These are phyloP conservation scores for Batillaria attramentaria DNA, from an alignment of 1,140 invertebrate species.

Conservation along the genomic window DNA sequence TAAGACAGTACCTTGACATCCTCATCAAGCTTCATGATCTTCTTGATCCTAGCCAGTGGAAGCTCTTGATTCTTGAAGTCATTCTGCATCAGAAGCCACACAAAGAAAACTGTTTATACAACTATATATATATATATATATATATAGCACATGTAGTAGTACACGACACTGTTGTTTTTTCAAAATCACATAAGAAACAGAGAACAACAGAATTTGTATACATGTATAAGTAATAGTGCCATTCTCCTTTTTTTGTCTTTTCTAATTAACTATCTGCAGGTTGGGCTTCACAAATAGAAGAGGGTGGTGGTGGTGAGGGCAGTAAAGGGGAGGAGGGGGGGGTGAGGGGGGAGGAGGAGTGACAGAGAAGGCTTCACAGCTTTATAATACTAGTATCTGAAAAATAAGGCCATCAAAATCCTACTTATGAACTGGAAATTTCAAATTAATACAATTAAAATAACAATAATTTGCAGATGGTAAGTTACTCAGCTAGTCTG, in stretches of 20 bases:
- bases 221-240: neutral
- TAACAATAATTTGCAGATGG: neutral
- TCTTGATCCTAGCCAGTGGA: constrained; percentile 97
- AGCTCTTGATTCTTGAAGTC: constrained; percentile 93
- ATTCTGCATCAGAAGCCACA: constrained; percentile 74
- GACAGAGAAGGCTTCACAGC: too few species aligned
- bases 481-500: neutral
- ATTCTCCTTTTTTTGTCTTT: neutral
- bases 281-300: too few species aligned
- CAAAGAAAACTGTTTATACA: neutral
- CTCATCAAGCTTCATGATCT: constrained; percentile 99
- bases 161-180: too few species aligned
- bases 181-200: too few species aligned
- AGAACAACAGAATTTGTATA: neutral
- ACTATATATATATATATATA: neutral
- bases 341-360: too few species aligned
- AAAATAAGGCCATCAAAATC: neutral
- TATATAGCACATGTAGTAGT: neutral
- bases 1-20: constrained; percentile 84
- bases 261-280: neutral
- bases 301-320: too few species aligned
- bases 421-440: neutral
- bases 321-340: too few species aligned
- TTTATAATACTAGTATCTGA: neutral
- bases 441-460: neutral